Conservation (phyloP, 1,140 invertebrate genomes). For the Sesamia nonagrioides region DNA sequence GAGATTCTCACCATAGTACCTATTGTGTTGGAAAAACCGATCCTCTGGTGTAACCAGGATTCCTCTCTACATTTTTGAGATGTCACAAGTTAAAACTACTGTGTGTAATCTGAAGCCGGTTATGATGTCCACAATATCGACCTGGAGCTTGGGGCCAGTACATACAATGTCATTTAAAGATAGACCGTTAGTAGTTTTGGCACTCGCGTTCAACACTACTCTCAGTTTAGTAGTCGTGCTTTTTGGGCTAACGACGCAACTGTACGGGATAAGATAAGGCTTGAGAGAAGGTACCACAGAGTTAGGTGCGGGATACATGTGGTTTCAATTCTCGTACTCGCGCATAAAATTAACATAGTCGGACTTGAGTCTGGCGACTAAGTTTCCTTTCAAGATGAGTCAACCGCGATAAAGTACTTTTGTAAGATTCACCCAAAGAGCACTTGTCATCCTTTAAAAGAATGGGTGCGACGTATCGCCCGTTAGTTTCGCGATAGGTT, state of each 20-base stretch:
- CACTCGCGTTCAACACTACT: too few relatives aligned
- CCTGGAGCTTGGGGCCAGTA: too few relatives aligned
- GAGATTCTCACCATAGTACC: slow-evolving; percentile 1
- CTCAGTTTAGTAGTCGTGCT: background rate
- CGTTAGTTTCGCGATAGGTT: background rate
- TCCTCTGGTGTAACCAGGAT: background rate
- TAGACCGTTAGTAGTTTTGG: too few relatives aligned
- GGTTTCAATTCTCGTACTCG: background rate
- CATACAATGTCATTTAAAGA: too few relatives aligned
- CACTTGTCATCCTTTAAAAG: background rate
- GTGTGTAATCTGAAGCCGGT: background rate
- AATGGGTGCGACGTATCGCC: background rate
- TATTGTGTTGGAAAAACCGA: background rate
- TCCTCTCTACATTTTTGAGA: background rate
- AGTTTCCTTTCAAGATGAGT: background rate
- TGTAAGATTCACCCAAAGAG: background rate
- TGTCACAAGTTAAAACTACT: background rate
- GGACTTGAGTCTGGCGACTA: background rate
- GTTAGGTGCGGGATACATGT: background rate
- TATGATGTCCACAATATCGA: too few relatives aligned
- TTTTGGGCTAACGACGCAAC: background rate
- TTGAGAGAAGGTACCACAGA: background rate
- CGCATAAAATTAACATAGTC: background rate
- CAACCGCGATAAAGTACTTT: background rate
- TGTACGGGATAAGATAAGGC: background rate